A percentile compares a stretch with the other conserved stretches of the same genome.
These are phyloP conservation scores for Morpho deidamia DNA, from an alignment of 2,888 invertebrate genomes.

Conservation along the genomic window DNA sequence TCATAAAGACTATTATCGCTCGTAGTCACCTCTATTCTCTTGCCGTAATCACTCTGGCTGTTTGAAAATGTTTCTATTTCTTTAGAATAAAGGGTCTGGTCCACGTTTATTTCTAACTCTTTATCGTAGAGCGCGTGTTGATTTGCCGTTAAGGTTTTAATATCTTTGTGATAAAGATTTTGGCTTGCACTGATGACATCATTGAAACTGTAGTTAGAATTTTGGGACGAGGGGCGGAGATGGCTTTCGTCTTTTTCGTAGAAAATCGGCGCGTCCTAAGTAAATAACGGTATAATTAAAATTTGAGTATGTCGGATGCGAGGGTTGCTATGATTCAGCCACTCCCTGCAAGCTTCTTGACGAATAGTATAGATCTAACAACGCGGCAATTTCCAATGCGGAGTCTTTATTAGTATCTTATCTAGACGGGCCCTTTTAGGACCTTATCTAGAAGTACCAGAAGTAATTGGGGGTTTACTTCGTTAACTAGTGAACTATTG, in stretches of 20 bases:
- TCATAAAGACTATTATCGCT: slow-evolving; percentile 27
- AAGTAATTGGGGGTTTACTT: no score
- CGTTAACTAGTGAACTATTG: no score
- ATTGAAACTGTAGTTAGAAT: slow-evolving; percentile 61
- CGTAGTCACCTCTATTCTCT: slow-evolving; percentile 18
- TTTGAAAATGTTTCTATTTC: background rate
- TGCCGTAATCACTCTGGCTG: background rate
- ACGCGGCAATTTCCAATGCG: no score
- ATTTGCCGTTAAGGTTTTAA: slow-evolving; percentile 15
- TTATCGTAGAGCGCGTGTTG: slow-evolving; percentile 8
- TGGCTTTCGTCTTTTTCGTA: slow-evolving; percentile 64
- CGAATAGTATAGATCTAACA: no score
- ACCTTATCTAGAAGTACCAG: no score
- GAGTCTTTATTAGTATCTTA: no score
- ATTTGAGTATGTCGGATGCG: no score
- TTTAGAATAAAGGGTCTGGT: background rate
- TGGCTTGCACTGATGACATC: slow-evolving; percentile 55
- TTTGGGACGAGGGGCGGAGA: slow-evolving; percentile 57
- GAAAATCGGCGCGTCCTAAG: slow-evolving; percentile 30
- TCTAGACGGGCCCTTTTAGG: no score
- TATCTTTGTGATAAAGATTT: slow-evolving; percentile 34
- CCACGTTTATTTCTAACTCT: slow-evolving; percentile 2
- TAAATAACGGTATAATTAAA: background rate
- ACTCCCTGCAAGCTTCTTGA: no score
- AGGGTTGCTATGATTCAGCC: no score